Percentiles rank a stretch among this genome's conserved stretches.
These are phyloP conservation scores for Branchellion lobata DNA, from an alignment of 2,888 invertebrate species.

Conservation along the genomic window DNA sequence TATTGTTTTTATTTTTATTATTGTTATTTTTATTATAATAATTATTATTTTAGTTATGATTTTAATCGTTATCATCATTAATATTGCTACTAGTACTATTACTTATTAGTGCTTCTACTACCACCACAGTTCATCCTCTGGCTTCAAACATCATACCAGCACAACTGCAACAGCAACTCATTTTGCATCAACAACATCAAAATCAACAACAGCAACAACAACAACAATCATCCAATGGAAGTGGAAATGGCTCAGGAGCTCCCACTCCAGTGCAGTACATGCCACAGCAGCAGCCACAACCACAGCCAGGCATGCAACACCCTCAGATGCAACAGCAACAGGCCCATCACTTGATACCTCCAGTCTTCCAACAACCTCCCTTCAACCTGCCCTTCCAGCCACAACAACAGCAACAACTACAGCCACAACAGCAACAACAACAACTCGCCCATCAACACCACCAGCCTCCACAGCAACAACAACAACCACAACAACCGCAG, in stretches of 20 bases:
- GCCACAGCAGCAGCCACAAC: neutral
- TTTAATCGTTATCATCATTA: too few relatives aligned
- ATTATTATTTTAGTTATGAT: too few relatives aligned
- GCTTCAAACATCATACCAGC: neutral
- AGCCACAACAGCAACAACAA: neutral
- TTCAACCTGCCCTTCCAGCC: too few relatives aligned
- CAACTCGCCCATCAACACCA: neutral
- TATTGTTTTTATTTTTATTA: too few relatives aligned
- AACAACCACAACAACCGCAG: neutral
- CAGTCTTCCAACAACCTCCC: too few relatives aligned
- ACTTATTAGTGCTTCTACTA: neutral
- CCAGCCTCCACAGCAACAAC: constrained; percentile 31
- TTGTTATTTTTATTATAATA: too few relatives aligned
- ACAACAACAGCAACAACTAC: constrained; percentile 34
- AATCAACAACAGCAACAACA: constrained; percentile 26
- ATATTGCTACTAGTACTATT: neutral
- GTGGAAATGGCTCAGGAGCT: constrained; percentile 34
- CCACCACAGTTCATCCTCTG: neutral
- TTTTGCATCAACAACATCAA: neutral
- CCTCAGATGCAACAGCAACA: constrained; percentile 35
- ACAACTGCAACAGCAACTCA: neutral
- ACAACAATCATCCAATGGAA: neutral
- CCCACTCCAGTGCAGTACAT: constrained; percentile 41
- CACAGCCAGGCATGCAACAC: neutral
- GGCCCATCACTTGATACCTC: neutral